These are phyloP conservation scores for Motacilla alba DNA, from an alignment of 2,113 vertebrate genomes.

Conservation along the genomic window DNA sequence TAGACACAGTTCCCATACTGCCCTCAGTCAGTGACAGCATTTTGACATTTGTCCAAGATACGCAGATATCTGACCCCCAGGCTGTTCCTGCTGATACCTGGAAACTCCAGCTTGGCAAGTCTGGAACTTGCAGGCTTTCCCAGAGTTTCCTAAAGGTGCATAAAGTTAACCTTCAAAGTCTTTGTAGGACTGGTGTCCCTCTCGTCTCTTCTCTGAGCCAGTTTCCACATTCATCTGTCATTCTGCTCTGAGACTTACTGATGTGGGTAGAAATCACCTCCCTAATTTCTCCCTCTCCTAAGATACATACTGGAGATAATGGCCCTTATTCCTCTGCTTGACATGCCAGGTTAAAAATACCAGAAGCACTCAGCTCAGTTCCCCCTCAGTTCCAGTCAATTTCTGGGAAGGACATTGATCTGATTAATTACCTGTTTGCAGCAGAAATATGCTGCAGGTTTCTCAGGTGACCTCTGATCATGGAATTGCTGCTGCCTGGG, in stretches of 20 bases:
- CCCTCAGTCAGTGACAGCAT: not conserved
- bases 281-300: not conserved
- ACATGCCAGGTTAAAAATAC: conserved; percentile 16
- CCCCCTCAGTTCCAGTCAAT: not conserved
- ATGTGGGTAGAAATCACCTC: not conserved
- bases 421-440: not conserved
- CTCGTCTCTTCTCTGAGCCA: not conserved
- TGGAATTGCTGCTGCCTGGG: not conserved
- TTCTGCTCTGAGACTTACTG: not conserved
- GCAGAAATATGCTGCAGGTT: not conserved
- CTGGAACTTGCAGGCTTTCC: not conserved
- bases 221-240: not conserved
- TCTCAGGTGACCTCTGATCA: not conserved
- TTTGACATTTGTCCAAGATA: not conserved
- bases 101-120: not conserved
- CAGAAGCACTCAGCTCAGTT: not conserved
- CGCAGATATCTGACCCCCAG: not conserved
- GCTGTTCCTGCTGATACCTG: not conserved
- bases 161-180: not conserved
- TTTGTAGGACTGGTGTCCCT: not conserved
- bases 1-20: not conserved
- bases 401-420: not conserved
- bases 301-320: conserved; percentile 1
- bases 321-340: not conserved
- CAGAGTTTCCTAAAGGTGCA: not conserved